These are phyloP conservation scores for Oscheius onirici DNA, from an alignment of 2,888 invertebrate species.

Conservation along the genomic window DNA sequence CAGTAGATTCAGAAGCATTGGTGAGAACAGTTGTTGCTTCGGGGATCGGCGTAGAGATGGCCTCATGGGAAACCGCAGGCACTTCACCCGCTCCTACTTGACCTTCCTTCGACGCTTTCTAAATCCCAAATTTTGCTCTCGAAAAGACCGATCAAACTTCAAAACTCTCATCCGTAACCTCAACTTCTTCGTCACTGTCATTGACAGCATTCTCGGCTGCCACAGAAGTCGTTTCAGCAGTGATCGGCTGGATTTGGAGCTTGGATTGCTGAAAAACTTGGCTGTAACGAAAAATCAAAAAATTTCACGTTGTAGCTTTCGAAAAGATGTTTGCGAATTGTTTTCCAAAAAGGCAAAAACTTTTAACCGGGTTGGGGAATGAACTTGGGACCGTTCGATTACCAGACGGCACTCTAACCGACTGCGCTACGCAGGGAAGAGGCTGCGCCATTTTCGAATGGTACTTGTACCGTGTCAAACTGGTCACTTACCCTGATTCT, in stretches of 20 bases:
- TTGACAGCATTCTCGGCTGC: neutral
- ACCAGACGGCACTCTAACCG: no score
- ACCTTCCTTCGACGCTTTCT: neutral
- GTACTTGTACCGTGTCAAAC: no score
- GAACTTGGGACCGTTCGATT: no score
- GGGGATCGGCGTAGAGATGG: neutral
- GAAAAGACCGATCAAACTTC: neutral
- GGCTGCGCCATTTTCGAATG: no score
- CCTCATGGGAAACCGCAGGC: neutral
- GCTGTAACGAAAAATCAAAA: neutral
- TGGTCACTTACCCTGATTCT: neutral
- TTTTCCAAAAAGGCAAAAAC: no score
- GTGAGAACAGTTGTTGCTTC: neutral
- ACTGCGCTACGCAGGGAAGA: no score
- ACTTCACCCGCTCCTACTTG: neutral
- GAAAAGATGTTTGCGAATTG: no score
- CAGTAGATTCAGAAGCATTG: slow-evolving; percentile 26
- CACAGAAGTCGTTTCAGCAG: neutral
- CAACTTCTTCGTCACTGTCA: slow-evolving; percentile 11
- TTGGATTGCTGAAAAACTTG: slow-evolving; percentile 4
- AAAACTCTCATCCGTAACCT: neutral
- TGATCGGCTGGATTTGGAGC: slow-evolving; percentile 16
- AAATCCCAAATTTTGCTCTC: neutral
- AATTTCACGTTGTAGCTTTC: no score
- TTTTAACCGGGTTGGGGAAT: no score